Evolutionary conservation across 2,113 vertebrate species (phyloP), one percentile per base, ranked within the genome.

Genomic region (Ptilorrhoa leucosticta): DNA sequence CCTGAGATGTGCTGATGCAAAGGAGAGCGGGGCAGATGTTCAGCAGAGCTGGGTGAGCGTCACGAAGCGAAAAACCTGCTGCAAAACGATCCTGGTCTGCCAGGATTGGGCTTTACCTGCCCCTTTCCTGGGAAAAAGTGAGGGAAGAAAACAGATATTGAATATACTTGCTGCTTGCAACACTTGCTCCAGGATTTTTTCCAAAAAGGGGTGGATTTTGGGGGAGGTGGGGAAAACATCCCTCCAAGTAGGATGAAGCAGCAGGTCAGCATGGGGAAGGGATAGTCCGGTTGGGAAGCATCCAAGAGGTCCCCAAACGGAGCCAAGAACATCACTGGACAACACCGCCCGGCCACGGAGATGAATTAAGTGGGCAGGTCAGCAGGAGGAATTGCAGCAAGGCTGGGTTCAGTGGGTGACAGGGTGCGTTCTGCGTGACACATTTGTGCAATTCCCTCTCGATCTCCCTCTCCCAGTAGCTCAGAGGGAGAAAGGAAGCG

Each of bases 391-490:
- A 80, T 3, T 63, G 76, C 71, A 68, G 66, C 79, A 18, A 39
- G 75, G 83, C 66, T 28, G 90, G 63, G 54, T n/a, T 87, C 6
- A 86, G 58, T 42, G 79, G 90, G 94, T 53, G 47, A 87, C 35
- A 47, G 85, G 87, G 39, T 1, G 13, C 15, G 0, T 6, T 35
- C 68, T 13, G 72, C 39, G 5, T 0, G n/a, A 6, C 12, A 1
- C 0, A 2, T n/a, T 89, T 89, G 81, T 45, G 87, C 85, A 90
- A 87, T 11, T 20, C n/a, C 0, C 90, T 4, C 48, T 8, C n/a
- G 0, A 0, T 3, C 7, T 27, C 27, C 39, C 39, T 37, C 69
- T 47, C 35, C 57, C 7, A 4, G 56, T 0, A 23, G 71, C 1
- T n/a, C 16, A 17, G 30, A 40, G 73, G 40, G 23, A 56, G 27